phyloP scores from a whole-genome alignment of 2,888 invertebrate species.

The Argyresthia goedartella region DNA sequence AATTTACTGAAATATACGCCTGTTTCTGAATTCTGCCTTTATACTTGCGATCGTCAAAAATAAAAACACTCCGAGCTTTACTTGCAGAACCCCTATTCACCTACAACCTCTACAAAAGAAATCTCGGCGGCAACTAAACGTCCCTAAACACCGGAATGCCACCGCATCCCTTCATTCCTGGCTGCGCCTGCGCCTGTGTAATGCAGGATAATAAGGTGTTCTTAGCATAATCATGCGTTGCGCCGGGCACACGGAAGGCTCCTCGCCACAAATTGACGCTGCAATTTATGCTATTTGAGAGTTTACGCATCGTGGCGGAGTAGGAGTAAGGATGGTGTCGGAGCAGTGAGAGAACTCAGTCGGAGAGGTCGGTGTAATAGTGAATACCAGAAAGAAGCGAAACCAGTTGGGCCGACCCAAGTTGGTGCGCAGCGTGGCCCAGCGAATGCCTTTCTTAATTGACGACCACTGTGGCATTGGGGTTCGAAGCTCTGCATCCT shows the following conservation, averaged over 20 bases:
- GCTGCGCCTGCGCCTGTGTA: background rate
- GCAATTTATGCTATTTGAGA: background rate
- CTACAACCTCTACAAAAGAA: background rate
- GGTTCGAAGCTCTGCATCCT: too few species aligned
- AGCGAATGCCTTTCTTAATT: too few species aligned
- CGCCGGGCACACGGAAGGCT: background rate
- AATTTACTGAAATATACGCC: too few species aligned
- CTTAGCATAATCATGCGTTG: conserved; percentile 1
- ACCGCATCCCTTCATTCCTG: background rate
- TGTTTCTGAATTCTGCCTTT: too few species aligned
- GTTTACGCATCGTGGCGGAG: background rate
- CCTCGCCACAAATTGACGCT: background rate
- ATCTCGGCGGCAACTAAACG: background rate
- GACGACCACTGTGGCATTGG: too few species aligned
- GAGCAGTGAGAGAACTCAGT: background rate
- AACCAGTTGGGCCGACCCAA: too few species aligned
- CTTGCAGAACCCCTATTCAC: too few species aligned
- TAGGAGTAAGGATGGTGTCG: background rate
- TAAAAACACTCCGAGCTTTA: too few species aligned
- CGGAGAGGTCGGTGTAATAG: too few species aligned
- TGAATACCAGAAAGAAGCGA: too few species aligned
- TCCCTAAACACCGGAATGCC: conserved; percentile 1
- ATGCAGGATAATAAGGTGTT: conserved; percentile 3
- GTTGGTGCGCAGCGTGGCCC: too few species aligned
- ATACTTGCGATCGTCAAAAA: too few species aligned